These are phyloP conservation scores for Actinernus sp. DNA, from an alignment of 92 coral and sea anemone genomes.

Conservation along the genomic window DNA sequence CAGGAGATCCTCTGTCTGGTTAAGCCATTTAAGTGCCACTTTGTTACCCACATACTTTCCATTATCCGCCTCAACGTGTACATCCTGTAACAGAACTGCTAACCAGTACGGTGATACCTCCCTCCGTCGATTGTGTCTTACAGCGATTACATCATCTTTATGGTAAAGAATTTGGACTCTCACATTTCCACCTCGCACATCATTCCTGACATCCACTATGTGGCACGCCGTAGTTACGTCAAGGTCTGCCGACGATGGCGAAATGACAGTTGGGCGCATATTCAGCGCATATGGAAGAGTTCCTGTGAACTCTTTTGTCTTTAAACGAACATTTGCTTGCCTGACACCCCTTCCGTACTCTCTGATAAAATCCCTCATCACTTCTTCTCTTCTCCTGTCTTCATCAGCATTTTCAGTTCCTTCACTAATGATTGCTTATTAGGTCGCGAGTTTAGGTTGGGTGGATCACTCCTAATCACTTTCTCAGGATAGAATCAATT, in stretches of 20 bases:
- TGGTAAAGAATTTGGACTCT: conserved; percentile 26
- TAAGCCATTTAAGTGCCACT: too few relatives aligned
- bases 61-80: conserved; percentile 26
- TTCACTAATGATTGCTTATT: conserved; percentile 19
- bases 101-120: conserved; percentile 50
- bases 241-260: conserved; percentile 14
- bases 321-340: conserved; percentile 57
- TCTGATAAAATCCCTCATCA: conserved; percentile 49
- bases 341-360: conserved; percentile 60
- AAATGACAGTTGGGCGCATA: conserved; percentile 34
- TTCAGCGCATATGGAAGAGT: conserved; percentile 58
- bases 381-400: conserved; percentile 26
- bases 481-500: conserved; percentile 60
- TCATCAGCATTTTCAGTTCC: conserved; percentile 26
- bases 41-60: too few relatives aligned
- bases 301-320: conserved; percentile 54
- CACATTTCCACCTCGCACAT: conserved; percentile 21
- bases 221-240: conserved; percentile 39
- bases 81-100: conserved; percentile 44
- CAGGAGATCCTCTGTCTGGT: too few relatives aligned
- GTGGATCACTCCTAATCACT: conserved; percentile 30
- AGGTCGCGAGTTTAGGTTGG: conserved; percentile 17
- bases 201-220: conserved; percentile 28
- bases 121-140: conserved; percentile 44
- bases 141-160: conserved; percentile 21